Percentiles rank a stretch among this genome's conserved stretches.
These are phyloP conservation scores for Archips crataeganus DNA, from an alignment of 2,888 invertebrate genomes.

Conservation along the genomic window DNA sequence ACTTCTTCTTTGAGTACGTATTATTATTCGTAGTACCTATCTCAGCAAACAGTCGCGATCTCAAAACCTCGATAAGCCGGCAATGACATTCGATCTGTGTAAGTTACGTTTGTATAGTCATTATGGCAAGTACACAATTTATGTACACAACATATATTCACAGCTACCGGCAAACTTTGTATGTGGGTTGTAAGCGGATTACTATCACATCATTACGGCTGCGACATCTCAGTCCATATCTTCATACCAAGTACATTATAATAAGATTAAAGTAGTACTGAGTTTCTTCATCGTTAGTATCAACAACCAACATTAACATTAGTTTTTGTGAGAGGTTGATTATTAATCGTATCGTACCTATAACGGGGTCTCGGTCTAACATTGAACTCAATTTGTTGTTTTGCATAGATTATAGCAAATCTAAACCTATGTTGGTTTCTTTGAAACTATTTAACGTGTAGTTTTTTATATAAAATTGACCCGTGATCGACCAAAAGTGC, in stretches of 20 bases:
- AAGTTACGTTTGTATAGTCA: constrained; percentile 21
- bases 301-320: not conserved
- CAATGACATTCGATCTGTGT: constrained; percentile 28
- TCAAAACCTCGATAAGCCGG: constrained; percentile 7
- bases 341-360: not conserved
- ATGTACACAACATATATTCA: constrained; percentile 34
- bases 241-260: not conserved
- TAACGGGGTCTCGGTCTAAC: not conserved
- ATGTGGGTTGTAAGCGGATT: constrained; percentile 42
- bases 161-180: constrained; percentile 32
- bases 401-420: not conserved
- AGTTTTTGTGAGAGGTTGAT: not conserved
- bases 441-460: too few species aligned
- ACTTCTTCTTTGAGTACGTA: too few species aligned
- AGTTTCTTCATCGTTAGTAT: not conserved
- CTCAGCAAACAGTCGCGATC: not conserved
- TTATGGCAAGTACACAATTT: constrained; percentile 32
- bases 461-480: too few species aligned
- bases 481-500: too few species aligned
- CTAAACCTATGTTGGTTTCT: not conserved
- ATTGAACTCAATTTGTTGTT: not conserved
- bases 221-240: constrained; percentile 25
- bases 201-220: constrained; percentile 12
- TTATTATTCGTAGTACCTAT: not conserved
- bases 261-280: not conserved